These are phyloP conservation scores for Psittacara wagleri DNA, from an alignment of 2,113 vertebrate genomes.

Conservation along the genomic window DNA sequence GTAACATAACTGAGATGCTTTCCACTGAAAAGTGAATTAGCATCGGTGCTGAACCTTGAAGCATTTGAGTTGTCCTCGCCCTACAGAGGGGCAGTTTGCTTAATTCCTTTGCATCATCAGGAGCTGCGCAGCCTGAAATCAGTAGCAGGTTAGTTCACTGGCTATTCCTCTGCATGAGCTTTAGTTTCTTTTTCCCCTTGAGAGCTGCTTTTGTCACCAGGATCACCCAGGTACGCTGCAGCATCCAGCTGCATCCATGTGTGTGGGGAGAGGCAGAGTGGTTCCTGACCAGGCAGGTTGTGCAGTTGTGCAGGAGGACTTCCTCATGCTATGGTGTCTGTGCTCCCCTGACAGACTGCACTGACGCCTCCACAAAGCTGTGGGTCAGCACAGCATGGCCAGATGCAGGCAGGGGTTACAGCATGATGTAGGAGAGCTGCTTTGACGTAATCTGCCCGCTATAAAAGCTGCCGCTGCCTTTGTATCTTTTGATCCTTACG, in stretches of 20 bases:
- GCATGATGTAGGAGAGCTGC: not conserved
- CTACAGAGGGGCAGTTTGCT: not conserved
- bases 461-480: not conserved
- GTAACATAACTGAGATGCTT: not conserved
- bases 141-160: not conserved
- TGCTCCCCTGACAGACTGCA: not conserved
- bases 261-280: not conserved
- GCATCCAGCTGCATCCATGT: not conserved
- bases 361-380: not conserved
- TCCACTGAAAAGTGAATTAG: not conserved
- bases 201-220: not conserved
- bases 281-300: not conserved
- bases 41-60: not conserved
- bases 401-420: not conserved
- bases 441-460: not conserved
- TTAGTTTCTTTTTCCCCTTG: not conserved
- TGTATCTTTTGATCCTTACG: not conserved
- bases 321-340: not conserved
- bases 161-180: not conserved
- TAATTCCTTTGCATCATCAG: not conserved
- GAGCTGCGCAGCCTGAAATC: not conserved
- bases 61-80: not conserved
- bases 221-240: not conserved
- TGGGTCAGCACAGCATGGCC: not conserved
- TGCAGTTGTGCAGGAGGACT: not conserved